phyloP scores from a whole-genome alignment of 2,888 invertebrate genomes.

The Blastobasis lacticolella region DNA sequence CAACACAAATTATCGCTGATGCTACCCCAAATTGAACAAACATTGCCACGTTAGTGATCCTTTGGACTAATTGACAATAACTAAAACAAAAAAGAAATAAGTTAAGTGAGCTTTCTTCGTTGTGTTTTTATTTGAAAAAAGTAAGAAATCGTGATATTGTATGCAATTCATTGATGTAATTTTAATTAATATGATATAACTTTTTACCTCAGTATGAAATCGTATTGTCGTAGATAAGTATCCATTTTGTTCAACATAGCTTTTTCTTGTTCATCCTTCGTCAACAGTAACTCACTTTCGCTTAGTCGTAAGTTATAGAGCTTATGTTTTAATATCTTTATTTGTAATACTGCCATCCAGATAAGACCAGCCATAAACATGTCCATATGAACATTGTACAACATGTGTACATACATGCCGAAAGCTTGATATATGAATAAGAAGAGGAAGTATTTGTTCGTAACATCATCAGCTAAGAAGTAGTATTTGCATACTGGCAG shows the following conservation, averaged over 20 bases:
- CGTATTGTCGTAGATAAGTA: slow-evolving; percentile 36
- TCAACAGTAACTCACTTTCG: slow-evolving; percentile 11
- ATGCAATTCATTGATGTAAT: background rate
- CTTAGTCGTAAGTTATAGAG: slow-evolving; percentile 29
- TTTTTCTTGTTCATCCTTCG: slow-evolving; percentile 12
- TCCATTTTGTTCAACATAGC: slow-evolving; percentile 21
- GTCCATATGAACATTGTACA: slow-evolving; percentile 45
- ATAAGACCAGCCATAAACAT: slow-evolving; percentile 44
- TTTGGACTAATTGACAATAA: slow-evolving; percentile 34
- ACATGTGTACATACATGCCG: slow-evolving; percentile 52
- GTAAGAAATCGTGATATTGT: background rate
- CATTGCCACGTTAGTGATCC: slow-evolving; percentile 34
- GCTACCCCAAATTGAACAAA: slow-evolving; percentile 47
- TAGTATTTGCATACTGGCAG: slow-evolving; percentile 54
- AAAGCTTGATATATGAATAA: slow-evolving; percentile 44
- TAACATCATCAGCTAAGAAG: slow-evolving; percentile 39
- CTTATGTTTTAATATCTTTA: slow-evolving; percentile 37
- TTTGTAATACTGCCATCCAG: slow-evolving; percentile 34
- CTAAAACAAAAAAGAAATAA: slow-evolving; percentile 22
- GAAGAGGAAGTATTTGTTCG: slow-evolving; percentile 31
- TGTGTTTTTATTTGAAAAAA: background rate
- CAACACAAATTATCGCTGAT: slow-evolving; percentile 44
- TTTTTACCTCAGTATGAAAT: slow-evolving; percentile 35
- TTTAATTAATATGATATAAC: background rate
- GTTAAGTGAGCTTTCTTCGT: background rate